Evolutionary conservation across 2,113 vertebrate genomes (phyloP).

Genomic region (Leptobrachium ailaonicum): DNA sequence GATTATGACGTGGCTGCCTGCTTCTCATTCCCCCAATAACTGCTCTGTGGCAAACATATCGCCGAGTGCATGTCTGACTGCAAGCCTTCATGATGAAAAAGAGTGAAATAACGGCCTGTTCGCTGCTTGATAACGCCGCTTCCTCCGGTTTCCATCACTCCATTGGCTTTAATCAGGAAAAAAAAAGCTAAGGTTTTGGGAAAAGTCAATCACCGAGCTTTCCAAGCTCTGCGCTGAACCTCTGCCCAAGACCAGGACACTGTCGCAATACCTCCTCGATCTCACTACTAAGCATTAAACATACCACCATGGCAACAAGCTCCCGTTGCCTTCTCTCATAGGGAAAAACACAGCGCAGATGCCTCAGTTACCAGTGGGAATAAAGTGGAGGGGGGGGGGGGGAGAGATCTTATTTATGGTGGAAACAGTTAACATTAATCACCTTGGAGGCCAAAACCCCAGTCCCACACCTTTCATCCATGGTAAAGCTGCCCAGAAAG

Average conservation of each 20-base stretch:
- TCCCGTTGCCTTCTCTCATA: constrained; percentile 27
- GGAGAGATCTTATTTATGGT: not conserved
- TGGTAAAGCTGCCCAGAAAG: not conserved
- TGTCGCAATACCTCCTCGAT: not conserved
- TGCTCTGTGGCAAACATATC: not conserved
- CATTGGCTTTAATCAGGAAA: not conserved
- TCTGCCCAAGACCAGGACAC: constrained; percentile 23
- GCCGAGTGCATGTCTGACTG: not conserved
- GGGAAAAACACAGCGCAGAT: constrained; percentile 22
- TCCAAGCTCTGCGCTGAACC: constrained; percentile 6
- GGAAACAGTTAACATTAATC: too few relatives aligned
- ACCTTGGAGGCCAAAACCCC: not conserved
- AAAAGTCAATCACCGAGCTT: not conserved
- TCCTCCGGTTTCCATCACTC: not conserved
- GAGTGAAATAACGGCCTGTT: too few relatives aligned
- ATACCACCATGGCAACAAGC: constrained; percentile 49
- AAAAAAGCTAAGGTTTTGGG: not conserved
- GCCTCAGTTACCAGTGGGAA: constrained; percentile 1
- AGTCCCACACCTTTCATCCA: not conserved
- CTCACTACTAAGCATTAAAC: not conserved
- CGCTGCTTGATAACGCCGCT: not conserved
- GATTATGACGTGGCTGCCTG: not conserved
- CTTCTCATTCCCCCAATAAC: not conserved
- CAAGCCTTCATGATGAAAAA: not conserved
- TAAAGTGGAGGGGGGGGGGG: not conserved